These are phyloP conservation scores for Cataglyphis cursor DNA, from an alignment of 2,888 invertebrate genomes.

Conservation along the genomic window DNA sequence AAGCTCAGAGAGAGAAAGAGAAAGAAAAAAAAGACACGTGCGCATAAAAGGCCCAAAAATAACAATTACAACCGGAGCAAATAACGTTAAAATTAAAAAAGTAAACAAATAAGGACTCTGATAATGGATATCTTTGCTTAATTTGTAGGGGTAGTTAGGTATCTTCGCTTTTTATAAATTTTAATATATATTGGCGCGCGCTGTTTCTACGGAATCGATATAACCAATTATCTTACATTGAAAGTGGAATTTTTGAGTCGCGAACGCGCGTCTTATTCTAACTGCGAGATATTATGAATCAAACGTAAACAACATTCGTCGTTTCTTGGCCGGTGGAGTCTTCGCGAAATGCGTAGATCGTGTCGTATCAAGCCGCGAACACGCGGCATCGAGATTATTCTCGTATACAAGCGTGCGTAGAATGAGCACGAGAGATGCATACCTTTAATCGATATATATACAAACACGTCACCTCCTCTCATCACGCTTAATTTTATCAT, in stretches of 20 bases:
- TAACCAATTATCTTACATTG: background rate
- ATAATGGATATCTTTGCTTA: background rate
- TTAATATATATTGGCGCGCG: background rate
- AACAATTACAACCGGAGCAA: background rate
- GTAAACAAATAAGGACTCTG: background rate
- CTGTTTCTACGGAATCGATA: background rate
- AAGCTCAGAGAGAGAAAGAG: constrained; percentile 5
- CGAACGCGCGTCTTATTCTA: background rate
- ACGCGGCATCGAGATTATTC: constrained; percentile 35
- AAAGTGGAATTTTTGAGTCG: constrained; percentile 14
- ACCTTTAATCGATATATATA: background rate
- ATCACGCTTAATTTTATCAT: constrained; percentile 36
- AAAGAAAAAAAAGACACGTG: background rate
- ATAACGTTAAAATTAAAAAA: background rate
- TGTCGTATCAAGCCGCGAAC: background rate
- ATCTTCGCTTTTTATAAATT: background rate
- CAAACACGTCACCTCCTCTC: background rate
- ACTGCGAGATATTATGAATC: background rate
- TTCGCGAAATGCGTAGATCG: constrained; percentile 3
- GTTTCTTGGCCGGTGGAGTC: background rate
- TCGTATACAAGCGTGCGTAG: constrained; percentile 10
- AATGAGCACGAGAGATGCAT: background rate
- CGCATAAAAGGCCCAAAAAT: background rate
- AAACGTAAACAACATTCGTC: background rate
- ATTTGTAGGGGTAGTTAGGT: background rate